Base-by-base conservation (phyloP, 1,140 invertebrate species). In the Chionoecetes opilio region DNA sequence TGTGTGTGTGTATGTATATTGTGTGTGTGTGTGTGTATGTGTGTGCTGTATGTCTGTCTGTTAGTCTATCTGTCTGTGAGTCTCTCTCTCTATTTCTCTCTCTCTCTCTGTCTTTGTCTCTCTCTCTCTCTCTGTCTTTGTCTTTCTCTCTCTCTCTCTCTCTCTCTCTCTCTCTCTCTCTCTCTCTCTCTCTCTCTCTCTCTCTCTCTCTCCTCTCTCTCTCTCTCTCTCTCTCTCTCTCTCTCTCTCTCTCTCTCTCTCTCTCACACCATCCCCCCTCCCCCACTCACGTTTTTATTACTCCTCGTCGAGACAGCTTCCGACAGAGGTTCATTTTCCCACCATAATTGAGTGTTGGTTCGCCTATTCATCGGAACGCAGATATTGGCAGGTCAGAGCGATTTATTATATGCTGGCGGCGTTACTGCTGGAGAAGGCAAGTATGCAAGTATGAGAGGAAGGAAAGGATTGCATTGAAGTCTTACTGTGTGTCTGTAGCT, bases 281-380 rank as follows among this genome's bases (percentile, higher is more conserved):
- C 14, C 38, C 14, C 63, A n/a, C 63, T 2, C 63, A 2, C 63
- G 6, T 26, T 53, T 75, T 75, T 75, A 75, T 75, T 75, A 75
- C 26, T 21, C 63, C 26, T 5, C 63, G 26, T 26, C 63, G 63
- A 75, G 63, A 75, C 63, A 75, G 63, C 21, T 75, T 75, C 63
- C 63, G 63, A 75, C 63, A 75, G 63, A 75, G 21, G 63, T 26
- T 75, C 63, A 75, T 75, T 75, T 75, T 75, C 63, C 21, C 5
- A 26, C 63, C 63, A 75, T 75, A 75, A 75, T 75, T 26, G 63
- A 75, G 63, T 75, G 63, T n/a, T 75, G 63, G 63, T n/a, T 75
- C 63, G 63, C 63, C 63, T 26, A 75, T 75, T 75, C 63, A 75
- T 75, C 63, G 63, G 63, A 26, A 75, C 63, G n/a, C 21, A 75